phyloP scores from a whole-genome alignment of 2,797 vertebrate genomes.

The Pseudochirops cupreus region DNA sequence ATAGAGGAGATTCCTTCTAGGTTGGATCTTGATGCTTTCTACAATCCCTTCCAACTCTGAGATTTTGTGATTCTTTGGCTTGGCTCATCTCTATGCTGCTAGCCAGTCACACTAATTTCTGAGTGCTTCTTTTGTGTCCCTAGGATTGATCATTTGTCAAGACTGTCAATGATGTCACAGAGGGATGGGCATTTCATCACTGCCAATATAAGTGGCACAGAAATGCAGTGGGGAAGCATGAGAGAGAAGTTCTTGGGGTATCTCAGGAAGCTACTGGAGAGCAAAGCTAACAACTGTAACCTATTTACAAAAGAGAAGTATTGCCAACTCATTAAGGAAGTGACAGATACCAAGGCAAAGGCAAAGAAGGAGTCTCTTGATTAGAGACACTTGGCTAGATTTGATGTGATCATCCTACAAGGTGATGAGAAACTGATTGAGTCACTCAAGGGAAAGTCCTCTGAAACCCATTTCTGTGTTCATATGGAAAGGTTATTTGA shows the following conservation, averaged over 20 bases:
- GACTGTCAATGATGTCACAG: not conserved
- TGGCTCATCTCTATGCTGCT: not conserved
- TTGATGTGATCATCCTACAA: not conserved
- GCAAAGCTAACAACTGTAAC: not conserved
- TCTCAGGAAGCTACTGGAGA: not conserved
- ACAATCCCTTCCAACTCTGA: not conserved
- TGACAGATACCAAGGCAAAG: not conserved
- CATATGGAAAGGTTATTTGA: not conserved
- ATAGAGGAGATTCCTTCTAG: too few relatives aligned
- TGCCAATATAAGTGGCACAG: not conserved
- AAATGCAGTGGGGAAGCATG: not conserved
- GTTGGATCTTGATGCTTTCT: too few relatives aligned
- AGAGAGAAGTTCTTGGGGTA: not conserved
- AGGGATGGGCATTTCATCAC: not conserved
- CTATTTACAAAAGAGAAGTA: not conserved
- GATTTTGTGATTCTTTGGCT: not conserved
- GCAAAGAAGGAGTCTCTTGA: not conserved
- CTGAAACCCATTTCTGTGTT: not conserved
- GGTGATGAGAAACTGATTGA: not conserved
- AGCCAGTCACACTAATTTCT: too few relatives aligned
- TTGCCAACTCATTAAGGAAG: not conserved
- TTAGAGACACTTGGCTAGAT: too few relatives aligned
- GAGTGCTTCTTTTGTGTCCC: not conserved
- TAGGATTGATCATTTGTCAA: not conserved
- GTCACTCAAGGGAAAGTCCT: not conserved